Evolutionary conservation across 64 coral and sea anemone genomes (phyloP).

Genomic region (Actinia equina): DNA sequence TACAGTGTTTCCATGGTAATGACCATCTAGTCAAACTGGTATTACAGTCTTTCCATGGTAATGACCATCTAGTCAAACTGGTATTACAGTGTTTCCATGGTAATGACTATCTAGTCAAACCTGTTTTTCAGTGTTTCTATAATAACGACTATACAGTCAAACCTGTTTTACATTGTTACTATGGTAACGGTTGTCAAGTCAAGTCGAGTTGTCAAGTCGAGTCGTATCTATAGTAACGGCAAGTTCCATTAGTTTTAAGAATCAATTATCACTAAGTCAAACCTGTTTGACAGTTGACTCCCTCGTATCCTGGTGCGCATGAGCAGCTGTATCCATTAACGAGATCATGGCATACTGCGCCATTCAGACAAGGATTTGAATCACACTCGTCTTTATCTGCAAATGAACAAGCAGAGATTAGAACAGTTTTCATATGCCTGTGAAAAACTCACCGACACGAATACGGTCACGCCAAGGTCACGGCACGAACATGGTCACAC

Average conservation of each 20-base stretch:
- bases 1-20: too few relatives aligned
- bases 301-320: neutral
- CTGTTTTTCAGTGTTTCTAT: neutral
- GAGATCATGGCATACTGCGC: neutral
- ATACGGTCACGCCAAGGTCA: too few relatives aligned
- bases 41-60: too few relatives aligned
- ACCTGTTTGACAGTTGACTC: neutral
- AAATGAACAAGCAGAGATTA: neutral
- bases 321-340: neutral
- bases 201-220: neutral
- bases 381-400: neutral
- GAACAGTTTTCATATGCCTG: too few relatives aligned
- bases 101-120: too few relatives aligned
- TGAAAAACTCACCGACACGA: too few relatives aligned
- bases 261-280: too few relatives aligned
- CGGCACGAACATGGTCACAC: too few relatives aligned
- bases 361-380: neutral
- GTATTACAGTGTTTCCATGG: too few relatives aligned
- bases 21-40: too few relatives aligned
- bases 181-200: neutral
- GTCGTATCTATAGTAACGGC: too few relatives aligned
- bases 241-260: neutral
- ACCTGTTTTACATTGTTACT: neutral
- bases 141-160: neutral
- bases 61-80: too few relatives aligned